Evolutionary conservation across 2,113 vertebrate genomes (phyloP).

Genomic region (Chloropsis cyanopogon): DNA sequence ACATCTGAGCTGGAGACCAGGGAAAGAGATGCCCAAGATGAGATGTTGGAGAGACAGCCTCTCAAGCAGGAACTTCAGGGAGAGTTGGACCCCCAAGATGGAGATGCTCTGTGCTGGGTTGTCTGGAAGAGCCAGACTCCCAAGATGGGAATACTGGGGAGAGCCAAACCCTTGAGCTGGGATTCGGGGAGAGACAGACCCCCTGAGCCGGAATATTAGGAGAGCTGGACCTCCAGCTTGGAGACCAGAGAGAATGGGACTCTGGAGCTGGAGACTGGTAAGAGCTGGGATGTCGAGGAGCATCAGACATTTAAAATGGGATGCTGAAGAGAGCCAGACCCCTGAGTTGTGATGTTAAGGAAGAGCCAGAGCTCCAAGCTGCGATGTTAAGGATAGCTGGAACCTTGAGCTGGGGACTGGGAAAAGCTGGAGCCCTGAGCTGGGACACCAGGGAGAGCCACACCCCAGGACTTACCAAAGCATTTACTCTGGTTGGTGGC

Average conservation of each 20-base stretch:
- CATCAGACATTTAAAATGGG: not conserved
- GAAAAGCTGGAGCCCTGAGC: not conserved
- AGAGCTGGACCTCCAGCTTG: not conserved
- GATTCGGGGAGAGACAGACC: not conserved
- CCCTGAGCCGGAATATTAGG: not conserved
- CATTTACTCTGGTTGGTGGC: constrained; percentile 99
- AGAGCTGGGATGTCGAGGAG: fast-evolving
- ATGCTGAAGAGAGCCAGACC: not conserved
- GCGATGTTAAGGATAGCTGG: not conserved
- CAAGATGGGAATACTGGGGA: not conserved
- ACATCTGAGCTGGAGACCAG: not conserved
- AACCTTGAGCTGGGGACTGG: not conserved
- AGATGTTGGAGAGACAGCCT: not conserved
- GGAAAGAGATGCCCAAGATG: not conserved
- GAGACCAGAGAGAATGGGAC: not conserved
- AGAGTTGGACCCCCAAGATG: fast-evolving
- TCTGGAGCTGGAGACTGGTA: not conserved
- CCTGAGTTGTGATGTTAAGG: not conserved
- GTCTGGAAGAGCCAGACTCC: not conserved
- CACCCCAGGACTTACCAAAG: constrained; percentile 82
- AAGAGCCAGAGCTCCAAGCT: not conserved
- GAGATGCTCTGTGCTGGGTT: not conserved
- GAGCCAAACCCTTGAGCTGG: not conserved
- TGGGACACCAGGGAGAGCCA: not conserved
- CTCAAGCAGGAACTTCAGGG: not conserved